Base-by-base conservation (phyloP, 1,140 invertebrate genomes). In the Drosophila pseudoananassae region DNA sequence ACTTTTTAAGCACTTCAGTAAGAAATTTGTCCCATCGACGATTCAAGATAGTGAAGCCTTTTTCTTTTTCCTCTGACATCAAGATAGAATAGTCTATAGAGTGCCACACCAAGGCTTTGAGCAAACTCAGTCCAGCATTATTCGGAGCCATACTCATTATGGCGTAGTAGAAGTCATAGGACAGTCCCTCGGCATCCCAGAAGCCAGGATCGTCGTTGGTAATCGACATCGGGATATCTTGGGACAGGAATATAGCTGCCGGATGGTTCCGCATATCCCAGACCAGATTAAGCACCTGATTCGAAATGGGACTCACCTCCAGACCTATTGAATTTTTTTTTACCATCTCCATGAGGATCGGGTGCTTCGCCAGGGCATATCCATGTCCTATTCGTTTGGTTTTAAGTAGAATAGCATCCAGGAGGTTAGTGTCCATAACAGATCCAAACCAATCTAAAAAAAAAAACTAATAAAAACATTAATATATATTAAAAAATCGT, bases 241-340 rank as follows among this genome's bases (percentile, higher is more conserved):
- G 92, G 0, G 96, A 93, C 36, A 98, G 92, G 10, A 96, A 93
- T 8, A 90, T 72, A 8, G 94, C 93, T 0, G 94, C 94, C 0
- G 97, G 96, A 93, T 98, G 97, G 90, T 98, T 98, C 15, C 97
- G 92, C 0, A 97, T 76, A 84, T 98, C 96, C 31, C 93, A 92
- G 0, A 97, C 94, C 7, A 98, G 90, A 58, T 93, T 94, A 12
- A 98, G 89, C 1, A 96, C 94, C 93, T 96, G 93, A 88, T 96
- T 96, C 1, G 95, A 96, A 31, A 98, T 94, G 0, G 97, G 96
- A 91, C 95, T 97, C 0, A 97, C 91, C 93, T 98, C 97, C 1
- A 98, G 85, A 2, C 96, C 95, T 55, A 98, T 96, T 7, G 94
- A 89, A 38, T 93, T 93, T 8, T 94, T 91, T 61, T 93, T 94